Base-by-base conservation (phyloP, 2,797 vertebrate genomes). In the Leuciscus waleckii region DNA sequence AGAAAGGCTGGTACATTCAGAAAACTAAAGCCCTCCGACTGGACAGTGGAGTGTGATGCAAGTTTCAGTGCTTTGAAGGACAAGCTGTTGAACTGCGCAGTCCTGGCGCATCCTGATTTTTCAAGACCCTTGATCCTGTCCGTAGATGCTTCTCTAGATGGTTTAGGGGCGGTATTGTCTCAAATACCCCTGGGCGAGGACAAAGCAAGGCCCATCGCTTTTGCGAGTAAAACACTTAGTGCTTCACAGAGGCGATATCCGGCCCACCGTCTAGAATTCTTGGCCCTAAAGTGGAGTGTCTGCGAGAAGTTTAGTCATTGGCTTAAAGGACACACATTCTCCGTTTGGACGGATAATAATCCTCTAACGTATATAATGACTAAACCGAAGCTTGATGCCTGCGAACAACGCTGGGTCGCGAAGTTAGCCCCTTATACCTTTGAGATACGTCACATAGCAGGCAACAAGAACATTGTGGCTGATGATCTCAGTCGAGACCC, bases 371-470 rank as follows among this genome's bases (percentile, higher is more conserved):
- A 54, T 54, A 21, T 54, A 39, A 65, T 88, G 75, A 85, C 89
- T 0, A 90, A 89, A 3, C 83, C 84, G 0, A 89, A 88, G 43
- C 82, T 82, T 2, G 80, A 88, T 4, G 82, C 88, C 0, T 91
- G 87, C 43, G 84, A 91, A 29, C 79, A 90, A 11, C 23, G 77
- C 0, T 89, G 84, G 91, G 83, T 90, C 1, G 46, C 87, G 0
- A 89, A 91, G 32, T 67, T 90, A 0, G 69, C 87, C 2, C 79
- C 88, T 4, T 89, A 86, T 51, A 84, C 69, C 4, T 91, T 90
- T 5, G 39, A 85, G 3, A 26, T 90, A 9, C 84, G 76, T 4
- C 86, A 91, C 37, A 87, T 91, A 4, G 29, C 88, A 1, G 85
- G 85, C 0, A 78, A 19, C 0, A 89, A 87, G 35, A 90, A 88